Evolutionary conservation across 1,140 invertebrate genomes (phyloP), one percentile per base, ranked within the genome.

Genomic region (Drosophila repletoides): DNA sequence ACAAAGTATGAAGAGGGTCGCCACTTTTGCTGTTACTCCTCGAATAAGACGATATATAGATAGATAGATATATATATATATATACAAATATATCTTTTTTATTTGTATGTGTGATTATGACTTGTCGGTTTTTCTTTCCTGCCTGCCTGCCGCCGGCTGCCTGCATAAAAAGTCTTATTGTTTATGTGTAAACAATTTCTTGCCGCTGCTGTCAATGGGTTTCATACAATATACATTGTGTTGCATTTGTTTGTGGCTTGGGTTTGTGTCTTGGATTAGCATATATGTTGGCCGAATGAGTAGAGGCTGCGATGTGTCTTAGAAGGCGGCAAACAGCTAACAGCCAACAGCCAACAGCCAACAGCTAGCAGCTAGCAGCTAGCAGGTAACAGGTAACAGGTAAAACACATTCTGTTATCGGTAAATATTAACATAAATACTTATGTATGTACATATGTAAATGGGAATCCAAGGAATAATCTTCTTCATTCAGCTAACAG

Each of bases 391-490:
- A n/a, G n/a, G n/a, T n/a, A n/a, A 58, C 61, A 58, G 64, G 66
- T 56, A 43, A 41, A 55, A 64, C 56, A 48, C 70, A 72, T 64
- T 68, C 69, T 58, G 48, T 26, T 76, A 65, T 75, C 53, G 70
- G 34, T 58, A 70, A 76, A 76, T 74, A 76, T 76, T 76, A 65
- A 12, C 60, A 56, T 51, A 75, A 65, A 75, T 65, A 49, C 41
- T 19, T 51, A 7, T 22, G 17, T 24, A 15, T 15, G 36, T 45
- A n/a, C n/a, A n/a, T 56, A 41, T 56, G 48, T 52, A 38, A 52
- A 34, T 52, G 10, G 34, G 31, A 19, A 38, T 52, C 29, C 34
- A 38, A 26, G 48, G 21, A 38, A 52, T 52, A 38, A 15, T n/a
- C n/a, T n/a, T n/a, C n/a, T n/a, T n/a, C n/a, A n/a, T 52, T 52